These are phyloP conservation scores for Galleria mellonella DNA, from an alignment of 1,140 invertebrate species.

Conservation along the genomic window DNA sequence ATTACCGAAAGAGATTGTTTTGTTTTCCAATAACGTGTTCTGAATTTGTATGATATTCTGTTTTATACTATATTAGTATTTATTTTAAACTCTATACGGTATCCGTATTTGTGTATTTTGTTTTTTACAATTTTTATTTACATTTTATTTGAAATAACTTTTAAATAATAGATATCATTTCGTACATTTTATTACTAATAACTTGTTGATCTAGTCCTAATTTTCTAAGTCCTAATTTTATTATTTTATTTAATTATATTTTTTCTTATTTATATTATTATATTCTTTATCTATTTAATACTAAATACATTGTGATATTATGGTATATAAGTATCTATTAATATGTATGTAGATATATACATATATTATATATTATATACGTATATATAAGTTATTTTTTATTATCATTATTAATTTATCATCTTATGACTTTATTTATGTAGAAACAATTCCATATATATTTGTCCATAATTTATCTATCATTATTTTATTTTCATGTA, in stretches of 20 bases:
- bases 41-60: slow-evolving; percentile 60
- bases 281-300: slow-evolving; percentile 7
- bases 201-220: slow-evolving; percentile 39
- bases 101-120: slow-evolving; percentile 69
- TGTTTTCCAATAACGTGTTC: slow-evolving; percentile 58
- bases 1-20: slow-evolving; percentile 24
- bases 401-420: too few species aligned
- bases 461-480: too few species aligned
- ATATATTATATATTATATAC: slow-evolving; percentile 13
- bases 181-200: neutral
- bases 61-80: slow-evolving; percentile 67
- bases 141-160: neutral
- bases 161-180: too few species aligned
- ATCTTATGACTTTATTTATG: too few species aligned
- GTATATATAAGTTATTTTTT: slow-evolving; percentile 9
- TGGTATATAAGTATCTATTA: slow-evolving; percentile 1
- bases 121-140: slow-evolving; percentile 26
- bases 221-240: slow-evolving; percentile 31
- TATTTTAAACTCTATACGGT: slow-evolving; percentile 60
- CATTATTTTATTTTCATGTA: too few species aligned
- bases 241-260: slow-evolving; percentile 11
- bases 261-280: slow-evolving; percentile 10
- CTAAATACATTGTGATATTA: neutral
- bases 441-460: too few species aligned
- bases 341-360: slow-evolving; percentile 14